A percentile compares a stretch with the other conserved stretches of the same genome.
Evolutionary conservation across 2,113 vertebrate genomes (phyloP).

Genomic region (Podarcis muralis): DNA sequence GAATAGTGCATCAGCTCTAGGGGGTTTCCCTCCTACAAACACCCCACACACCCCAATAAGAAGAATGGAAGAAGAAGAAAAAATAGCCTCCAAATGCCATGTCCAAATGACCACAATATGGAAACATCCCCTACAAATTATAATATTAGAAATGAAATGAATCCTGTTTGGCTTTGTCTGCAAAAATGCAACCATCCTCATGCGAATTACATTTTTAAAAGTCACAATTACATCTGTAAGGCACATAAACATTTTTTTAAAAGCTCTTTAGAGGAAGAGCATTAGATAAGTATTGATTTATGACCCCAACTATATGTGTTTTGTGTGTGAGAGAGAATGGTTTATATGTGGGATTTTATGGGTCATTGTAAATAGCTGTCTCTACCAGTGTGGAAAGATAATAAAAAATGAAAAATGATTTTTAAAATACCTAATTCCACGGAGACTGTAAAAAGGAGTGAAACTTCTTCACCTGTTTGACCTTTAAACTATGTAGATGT

Average conservation of each 20-base stretch:
- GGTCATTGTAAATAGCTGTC: conserved; percentile 36
- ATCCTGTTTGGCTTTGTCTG: neutral
- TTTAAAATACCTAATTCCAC: conserved; percentile 51
- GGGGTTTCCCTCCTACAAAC: neutral
- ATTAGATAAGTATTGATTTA: conserved; percentile 28
- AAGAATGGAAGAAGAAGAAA: neutral
- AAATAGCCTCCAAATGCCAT: conserved; percentile 29
- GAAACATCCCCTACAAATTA: neutral
- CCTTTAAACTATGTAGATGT: conserved; percentile 59
- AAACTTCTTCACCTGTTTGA: conserved; percentile 41
- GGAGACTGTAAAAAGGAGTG: conserved; percentile 32
- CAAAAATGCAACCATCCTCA: neutral
- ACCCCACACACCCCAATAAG: conserved; percentile 8
- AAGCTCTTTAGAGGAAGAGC: neutral
- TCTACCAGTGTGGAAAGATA: conserved; percentile 14
- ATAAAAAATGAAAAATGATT: conserved; percentile 31
- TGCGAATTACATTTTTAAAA: neutral
- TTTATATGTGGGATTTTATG: conserved; percentile 41
- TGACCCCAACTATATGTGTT: neutral
- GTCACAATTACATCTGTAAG: neutral
- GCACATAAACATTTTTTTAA: neutral
- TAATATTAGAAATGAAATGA: neutral
- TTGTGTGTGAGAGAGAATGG: neutral
- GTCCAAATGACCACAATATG: neutral
- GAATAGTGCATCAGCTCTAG: neutral